These are phyloP conservation scores for Myathropa florea DNA, from an alignment of 2,888 invertebrate genomes.

Conservation along the genomic window DNA sequence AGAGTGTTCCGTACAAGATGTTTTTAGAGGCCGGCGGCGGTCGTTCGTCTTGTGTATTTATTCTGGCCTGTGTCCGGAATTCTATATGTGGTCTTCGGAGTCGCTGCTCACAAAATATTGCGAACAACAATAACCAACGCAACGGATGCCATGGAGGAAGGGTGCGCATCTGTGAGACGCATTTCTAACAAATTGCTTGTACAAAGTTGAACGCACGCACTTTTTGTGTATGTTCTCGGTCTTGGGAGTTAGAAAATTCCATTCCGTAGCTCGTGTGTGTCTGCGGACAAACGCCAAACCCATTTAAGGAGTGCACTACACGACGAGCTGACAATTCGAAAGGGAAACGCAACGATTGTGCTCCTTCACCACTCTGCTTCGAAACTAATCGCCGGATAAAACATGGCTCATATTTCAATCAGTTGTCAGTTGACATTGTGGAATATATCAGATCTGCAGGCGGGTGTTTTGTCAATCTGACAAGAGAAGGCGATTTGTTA, in stretches of 20 bases:
- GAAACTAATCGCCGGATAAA: conserved; percentile 24
- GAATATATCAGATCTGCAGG: conserved; percentile 52
- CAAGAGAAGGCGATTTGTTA: conserved; percentile 55
- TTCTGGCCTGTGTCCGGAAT: conserved; percentile 47
- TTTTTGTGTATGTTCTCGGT: no score
- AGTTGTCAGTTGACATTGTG: conserved; percentile 42
- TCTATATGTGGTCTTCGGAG: conserved; percentile 29
- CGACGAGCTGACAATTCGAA: not conserved
- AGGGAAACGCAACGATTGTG: not conserved
- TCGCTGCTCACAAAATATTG: conserved; percentile 35
- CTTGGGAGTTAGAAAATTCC: not conserved
- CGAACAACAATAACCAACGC: conserved; percentile 32
- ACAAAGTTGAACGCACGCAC: conserved; percentile 60
- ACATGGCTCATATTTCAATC: conserved; percentile 61
- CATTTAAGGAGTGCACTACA: conserved; percentile 24
- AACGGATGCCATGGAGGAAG: conserved; percentile 17
- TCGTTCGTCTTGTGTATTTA: conserved; percentile 22
- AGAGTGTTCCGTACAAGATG: not conserved
- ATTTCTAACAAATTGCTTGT: conserved; percentile 34
- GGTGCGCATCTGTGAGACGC: conserved; percentile 21
- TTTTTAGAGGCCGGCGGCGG: not conserved
- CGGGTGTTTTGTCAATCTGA: conserved; percentile 53
- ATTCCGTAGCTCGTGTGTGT: not conserved
- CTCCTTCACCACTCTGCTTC: not conserved
- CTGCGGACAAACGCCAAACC: conserved; percentile 23